Evolutionary conservation across 2,797 vertebrate genomes (phyloP).

Genomic region (Amblyraja radiata): DNA sequence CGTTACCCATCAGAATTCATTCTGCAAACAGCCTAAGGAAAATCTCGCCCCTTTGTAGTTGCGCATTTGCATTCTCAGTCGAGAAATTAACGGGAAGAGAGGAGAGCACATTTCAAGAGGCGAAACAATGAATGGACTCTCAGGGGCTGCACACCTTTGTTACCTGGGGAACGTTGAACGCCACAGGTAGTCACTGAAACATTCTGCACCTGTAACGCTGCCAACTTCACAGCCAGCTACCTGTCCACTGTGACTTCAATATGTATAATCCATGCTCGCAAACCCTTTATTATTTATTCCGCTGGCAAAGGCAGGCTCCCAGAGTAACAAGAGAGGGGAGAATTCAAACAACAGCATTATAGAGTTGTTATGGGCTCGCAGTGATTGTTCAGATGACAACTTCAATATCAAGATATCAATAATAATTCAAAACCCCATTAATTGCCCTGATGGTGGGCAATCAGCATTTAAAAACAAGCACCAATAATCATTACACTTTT

Average conservation of each 20-base stretch:
- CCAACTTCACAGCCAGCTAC: background rate
- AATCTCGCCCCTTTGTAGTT: background rate
- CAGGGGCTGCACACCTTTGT: background rate
- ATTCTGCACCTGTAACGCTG: slow-evolving; percentile 15
- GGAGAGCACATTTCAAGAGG: background rate
- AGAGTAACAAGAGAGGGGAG: slow-evolving; percentile 1
- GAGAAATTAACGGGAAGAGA: background rate
- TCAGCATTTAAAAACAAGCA: background rate
- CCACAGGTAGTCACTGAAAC: slow-evolving; percentile 4
- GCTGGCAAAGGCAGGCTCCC: slow-evolving; percentile 25
- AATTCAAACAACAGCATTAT: slow-evolving; percentile 19
- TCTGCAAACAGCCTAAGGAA: background rate
- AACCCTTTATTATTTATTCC: slow-evolving; percentile 33
- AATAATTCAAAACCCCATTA: slow-evolving; percentile 5
- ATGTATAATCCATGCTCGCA: background rate
- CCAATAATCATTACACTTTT: background rate
- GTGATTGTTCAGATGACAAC: background rate
- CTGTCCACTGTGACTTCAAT: slow-evolving; percentile 16
- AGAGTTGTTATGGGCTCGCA: background rate
- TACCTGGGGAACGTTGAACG: background rate
- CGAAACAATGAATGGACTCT: background rate
- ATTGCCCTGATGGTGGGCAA: background rate
- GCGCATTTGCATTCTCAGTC: background rate
- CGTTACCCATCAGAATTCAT: background rate
- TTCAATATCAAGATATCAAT: slow-evolving; percentile 7